Percentiles rank a stretch among this genome's conserved stretches.
These are phyloP conservation scores for Cryptocephalus primarius DNA, from an alignment of 2,888 invertebrate species.

Conservation along the genomic window DNA sequence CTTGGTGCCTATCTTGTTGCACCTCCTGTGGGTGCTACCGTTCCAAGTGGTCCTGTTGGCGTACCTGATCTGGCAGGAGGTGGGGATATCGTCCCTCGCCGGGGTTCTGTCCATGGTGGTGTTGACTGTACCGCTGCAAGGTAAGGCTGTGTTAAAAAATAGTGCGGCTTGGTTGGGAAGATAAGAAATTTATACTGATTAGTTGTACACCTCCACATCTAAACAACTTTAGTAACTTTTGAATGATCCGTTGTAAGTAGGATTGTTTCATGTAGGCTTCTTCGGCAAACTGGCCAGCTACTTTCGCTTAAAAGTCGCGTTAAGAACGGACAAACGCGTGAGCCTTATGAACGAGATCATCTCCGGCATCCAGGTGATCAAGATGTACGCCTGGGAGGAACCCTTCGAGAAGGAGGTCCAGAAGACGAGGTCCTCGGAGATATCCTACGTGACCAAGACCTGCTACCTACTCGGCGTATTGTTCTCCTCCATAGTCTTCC, in stretches of 20 bases:
- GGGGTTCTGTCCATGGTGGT: constrained; percentile 47
- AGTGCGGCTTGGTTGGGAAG: too few relatives aligned
- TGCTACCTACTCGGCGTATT: constrained; percentile 56
- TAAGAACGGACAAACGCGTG: constrained; percentile 51
- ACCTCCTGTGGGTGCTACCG: constrained; percentile 73
- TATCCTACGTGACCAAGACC: constrained; percentile 45
- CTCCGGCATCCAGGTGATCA: constrained; percentile 60
- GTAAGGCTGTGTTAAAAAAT: constrained; percentile 18
- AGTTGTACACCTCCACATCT: too few relatives aligned
- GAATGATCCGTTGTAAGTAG: too few relatives aligned
- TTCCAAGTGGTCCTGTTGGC: constrained; percentile 54
- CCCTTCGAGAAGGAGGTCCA: constrained; percentile 53
- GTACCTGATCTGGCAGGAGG: constrained; percentile 44
- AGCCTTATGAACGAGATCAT: constrained; percentile 64
- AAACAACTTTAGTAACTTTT: too few relatives aligned
- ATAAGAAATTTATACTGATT: too few relatives aligned
- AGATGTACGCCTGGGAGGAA: constrained; percentile 70
- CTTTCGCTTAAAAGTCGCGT: constrained; percentile 36
- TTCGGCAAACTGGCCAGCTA: constrained; percentile 32
- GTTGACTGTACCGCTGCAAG: constrained; percentile 41
- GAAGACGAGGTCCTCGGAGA: constrained; percentile 50
- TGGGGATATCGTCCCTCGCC: constrained; percentile 44
- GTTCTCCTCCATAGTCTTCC: constrained; percentile 58
- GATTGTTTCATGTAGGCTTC: constrained; percentile 13
- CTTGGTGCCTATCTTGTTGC: constrained; percentile 52